Percentiles rank a stretch among this genome's conserved stretches.
These are phyloP conservation scores for Pluvianellus socialis DNA, from an alignment of 2,113 vertebrate genomes.

Conservation along the genomic window DNA sequence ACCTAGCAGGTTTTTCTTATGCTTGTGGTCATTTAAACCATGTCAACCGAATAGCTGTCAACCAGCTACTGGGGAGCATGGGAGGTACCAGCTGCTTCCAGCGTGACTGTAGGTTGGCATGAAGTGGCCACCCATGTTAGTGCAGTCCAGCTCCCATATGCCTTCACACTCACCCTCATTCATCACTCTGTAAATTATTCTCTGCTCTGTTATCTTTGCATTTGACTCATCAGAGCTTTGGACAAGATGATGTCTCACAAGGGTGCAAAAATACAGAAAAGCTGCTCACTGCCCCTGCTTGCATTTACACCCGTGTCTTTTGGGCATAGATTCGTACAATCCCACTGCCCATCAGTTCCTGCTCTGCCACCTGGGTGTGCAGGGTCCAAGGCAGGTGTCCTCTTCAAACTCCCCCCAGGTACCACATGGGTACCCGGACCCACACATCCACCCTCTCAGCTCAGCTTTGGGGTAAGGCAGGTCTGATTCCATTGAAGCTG, in stretches of 20 bases:
- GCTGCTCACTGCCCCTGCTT: accelerated
- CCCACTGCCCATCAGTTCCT: background rate
- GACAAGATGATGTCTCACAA: background rate
- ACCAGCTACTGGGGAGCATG: background rate
- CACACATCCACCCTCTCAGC: accelerated
- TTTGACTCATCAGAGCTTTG: background rate
- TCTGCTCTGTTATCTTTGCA: background rate
- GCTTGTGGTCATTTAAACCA: background rate
- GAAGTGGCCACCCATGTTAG: background rate
- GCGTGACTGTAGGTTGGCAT: background rate
- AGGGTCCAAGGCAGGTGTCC: background rate
- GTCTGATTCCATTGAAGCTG: background rate
- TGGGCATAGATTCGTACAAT: accelerated
- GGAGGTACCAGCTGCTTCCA: background rate
- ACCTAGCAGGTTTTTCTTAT: background rate
- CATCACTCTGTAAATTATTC: background rate
- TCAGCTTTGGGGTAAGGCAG: background rate
- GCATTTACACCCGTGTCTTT: accelerated
- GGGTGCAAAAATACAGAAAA: background rate
- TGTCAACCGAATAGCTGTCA: background rate
- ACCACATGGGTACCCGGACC: background rate
- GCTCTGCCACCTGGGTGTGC: background rate
- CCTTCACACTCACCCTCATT: background rate
- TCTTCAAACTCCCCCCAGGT: background rate
- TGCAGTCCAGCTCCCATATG: background rate